A percentile compares a stretch with the other conserved stretches of the same genome.
Evolutionary conservation across 2,113 vertebrate genomes (phyloP).

Genomic region (Sardina pilchardus): DNA sequence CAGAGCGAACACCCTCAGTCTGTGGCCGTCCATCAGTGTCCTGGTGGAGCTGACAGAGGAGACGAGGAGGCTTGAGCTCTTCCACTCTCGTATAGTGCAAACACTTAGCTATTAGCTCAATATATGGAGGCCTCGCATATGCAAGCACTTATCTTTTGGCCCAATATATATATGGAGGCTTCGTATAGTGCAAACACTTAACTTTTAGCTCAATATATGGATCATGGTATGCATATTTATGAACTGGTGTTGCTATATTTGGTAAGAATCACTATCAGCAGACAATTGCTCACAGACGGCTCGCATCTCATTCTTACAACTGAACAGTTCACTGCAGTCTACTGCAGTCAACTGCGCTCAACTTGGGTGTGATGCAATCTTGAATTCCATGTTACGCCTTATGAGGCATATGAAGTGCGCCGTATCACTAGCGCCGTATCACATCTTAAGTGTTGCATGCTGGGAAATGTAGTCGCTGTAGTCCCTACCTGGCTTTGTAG

Average conservation of each 20-base stretch:
- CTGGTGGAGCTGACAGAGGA: conserved; percentile 42
- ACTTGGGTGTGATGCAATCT: no score
- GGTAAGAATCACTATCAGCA: no score
- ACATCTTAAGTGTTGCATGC: background rate
- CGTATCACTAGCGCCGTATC: no score
- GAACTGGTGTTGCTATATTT: no score
- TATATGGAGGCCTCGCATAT: background rate
- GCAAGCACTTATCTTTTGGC: background rate
- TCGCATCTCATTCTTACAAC: no score
- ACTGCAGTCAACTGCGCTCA: no score
- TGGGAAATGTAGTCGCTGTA: background rate
- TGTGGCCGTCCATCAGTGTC: conserved; percentile 62
- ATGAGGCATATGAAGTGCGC: no score
- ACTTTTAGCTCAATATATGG: no score
- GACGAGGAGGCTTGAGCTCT: background rate
- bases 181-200: background rate
- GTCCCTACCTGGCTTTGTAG: conserved; percentile 56
- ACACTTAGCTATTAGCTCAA: background rate
- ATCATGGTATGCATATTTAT: no score
- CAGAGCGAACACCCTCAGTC: conserved; percentile 60
- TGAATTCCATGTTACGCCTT: no score
- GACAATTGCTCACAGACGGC: no score
- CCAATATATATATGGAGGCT: background rate
- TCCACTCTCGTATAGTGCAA: background rate
- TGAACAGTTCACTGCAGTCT: no score